Evolutionary conservation across 2,888 invertebrate genomes (phyloP), one percentile per base, ranked within the genome.

Genomic region (Trilocha varians): DNA sequence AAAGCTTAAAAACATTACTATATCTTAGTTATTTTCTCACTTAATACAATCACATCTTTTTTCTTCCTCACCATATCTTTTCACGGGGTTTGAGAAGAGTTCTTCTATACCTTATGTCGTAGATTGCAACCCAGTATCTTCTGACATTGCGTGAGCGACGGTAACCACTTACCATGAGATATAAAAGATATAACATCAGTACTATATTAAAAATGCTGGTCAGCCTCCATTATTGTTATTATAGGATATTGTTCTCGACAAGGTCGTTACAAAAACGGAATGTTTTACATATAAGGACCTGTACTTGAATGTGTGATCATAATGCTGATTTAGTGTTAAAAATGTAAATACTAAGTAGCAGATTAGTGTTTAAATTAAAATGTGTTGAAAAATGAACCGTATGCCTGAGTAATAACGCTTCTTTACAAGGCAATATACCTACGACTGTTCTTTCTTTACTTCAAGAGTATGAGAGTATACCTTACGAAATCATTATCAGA

Each of bases 181-280:
- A n/a, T n/a, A 16, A 13, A 18, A 14, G 9, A 36, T 3, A 36
- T n/a, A 6, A 17, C 17, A 17, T 36, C 16, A 36, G 16, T 16
- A 36, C 13, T 13, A 40, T 14, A 13, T 39, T 34, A 13, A 35
- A 34, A 34, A 34, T 38, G 33, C 33, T 34, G 15, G 15, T 14
- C 14, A 17, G 16, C 54, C 58, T 62, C 59, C 69, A 76, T 71
- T 76, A 76, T 77, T 76, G 78, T 78, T 78, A 75, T 79, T 82
- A 83, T 82, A 76, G 80, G 72, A 82, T 75, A 80, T 80, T 83
- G 82, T 83, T 78, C 71, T 62, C 46, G 46, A 55, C 70, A 77
- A 77, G 78, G 82, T 64, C 71, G 62, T 39, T 47, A 62, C 77
- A 49, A 63, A 75, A 75, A 78, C 68, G 79, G 82, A 59, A 52